phyloP scores from a whole-genome alignment of 2,888 invertebrate species.

The Drosophila lacicola region DNA sequence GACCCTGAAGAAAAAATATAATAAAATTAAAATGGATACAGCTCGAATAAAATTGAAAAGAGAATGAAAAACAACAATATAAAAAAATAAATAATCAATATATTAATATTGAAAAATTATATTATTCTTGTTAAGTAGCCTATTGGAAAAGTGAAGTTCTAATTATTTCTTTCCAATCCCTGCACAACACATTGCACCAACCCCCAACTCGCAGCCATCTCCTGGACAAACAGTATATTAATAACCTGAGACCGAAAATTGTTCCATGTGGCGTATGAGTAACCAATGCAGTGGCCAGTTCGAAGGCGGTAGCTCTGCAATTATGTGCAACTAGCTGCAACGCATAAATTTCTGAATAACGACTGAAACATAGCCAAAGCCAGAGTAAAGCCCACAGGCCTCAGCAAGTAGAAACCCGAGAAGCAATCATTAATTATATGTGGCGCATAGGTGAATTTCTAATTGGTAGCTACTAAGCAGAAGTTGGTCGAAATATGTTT shows the following conservation, averaged over 20 bases:
- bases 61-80: no score
- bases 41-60: no score
- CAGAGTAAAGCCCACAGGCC: slow-evolving; percentile 26
- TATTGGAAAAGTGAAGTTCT: no score
- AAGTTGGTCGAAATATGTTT: slow-evolving; percentile 30
- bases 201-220: not conserved
- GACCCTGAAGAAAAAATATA: no score
- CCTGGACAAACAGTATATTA: slow-evolving; percentile 52
- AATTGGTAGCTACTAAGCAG: slow-evolving; percentile 28
- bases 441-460: slow-evolving; percentile 39
- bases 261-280: slow-evolving; percentile 36
- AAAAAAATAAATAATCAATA: no score
- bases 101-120: no score
- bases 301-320: slow-evolving; percentile 19
- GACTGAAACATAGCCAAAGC: slow-evolving; percentile 3
- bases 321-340: slow-evolving; percentile 60
- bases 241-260: slow-evolving; percentile 32
- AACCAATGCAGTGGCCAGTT: slow-evolving; percentile 31
- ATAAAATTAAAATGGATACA: no score
- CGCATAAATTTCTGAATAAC: slow-evolving; percentile 65
- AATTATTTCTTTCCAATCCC: no score
- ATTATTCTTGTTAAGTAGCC: no score
- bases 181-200: no score
- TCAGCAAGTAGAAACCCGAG: slow-evolving; percentile 13
- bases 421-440: slow-evolving; percentile 71